phyloP scores from a whole-genome alignment of 2,113 vertebrate species.

The Aldabrachelys gigantea region DNA sequence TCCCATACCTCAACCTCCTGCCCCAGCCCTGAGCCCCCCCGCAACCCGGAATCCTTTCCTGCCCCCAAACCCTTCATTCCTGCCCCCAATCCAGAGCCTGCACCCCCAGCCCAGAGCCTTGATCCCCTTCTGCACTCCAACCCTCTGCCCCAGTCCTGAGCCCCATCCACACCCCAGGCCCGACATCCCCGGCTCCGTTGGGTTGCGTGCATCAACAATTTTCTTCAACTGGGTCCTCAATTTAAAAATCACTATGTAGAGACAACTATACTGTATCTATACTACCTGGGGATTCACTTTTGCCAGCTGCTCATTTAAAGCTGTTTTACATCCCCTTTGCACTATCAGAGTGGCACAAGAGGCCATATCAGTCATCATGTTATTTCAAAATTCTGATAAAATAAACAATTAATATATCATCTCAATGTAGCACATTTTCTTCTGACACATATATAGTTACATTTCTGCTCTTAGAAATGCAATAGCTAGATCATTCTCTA shows the following conservation, averaged over 20 bases:
- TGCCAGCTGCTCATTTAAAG: background rate
- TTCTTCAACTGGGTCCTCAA: too few species aligned
- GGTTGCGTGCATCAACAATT: too few species aligned
- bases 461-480: constrained; percentile 12
- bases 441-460: background rate
- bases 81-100: too few species aligned
- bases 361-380: background rate
- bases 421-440: background rate
- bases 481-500: constrained; percentile 15
- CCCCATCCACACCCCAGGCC: too few species aligned
- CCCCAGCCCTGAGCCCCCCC: too few species aligned
- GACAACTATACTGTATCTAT: background rate
- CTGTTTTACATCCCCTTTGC: background rate
- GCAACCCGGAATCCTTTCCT: too few species aligned
- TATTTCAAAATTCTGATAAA: constrained; percentile 32
- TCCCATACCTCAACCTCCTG: too few species aligned
- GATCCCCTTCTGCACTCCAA: too few species aligned
- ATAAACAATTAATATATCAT: background rate
- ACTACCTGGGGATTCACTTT: background rate
- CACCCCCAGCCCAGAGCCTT: too few species aligned
- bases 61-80: too few species aligned
- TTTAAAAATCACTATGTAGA: background rate
- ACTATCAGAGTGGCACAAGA: background rate
- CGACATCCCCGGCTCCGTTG: too few species aligned
- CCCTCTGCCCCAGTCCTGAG: too few species aligned